phyloP scores from a whole-genome alignment of 2,797 vertebrate species.

The Euthynnus affinis region DNA sequence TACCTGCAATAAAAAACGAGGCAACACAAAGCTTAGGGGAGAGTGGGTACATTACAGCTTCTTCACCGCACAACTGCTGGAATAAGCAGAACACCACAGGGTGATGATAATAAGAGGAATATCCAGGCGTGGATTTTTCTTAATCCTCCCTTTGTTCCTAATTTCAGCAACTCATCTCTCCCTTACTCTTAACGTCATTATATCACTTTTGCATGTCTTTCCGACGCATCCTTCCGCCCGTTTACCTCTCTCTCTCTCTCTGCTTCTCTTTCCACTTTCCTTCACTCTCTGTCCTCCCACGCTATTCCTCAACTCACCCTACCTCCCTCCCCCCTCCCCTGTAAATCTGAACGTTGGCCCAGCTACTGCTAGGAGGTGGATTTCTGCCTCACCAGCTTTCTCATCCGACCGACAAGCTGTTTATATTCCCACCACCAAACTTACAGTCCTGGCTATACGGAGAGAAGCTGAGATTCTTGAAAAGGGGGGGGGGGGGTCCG shows the following conservation, averaged over 20 bases:
- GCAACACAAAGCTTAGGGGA: not conserved
- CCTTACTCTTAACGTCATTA: slow-evolving; percentile 42
- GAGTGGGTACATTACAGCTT: not conserved
- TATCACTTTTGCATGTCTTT: slow-evolving; percentile 19
- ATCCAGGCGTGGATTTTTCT: slow-evolving; percentile 23
- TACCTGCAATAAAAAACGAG: slow-evolving; percentile 1
- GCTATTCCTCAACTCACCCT: slow-evolving; percentile 1
- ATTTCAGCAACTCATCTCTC: slow-evolving; percentile 50
- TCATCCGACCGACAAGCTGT: slow-evolving; percentile 27
- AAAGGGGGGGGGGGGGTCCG: too few species aligned
- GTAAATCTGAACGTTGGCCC: slow-evolving; percentile 24
- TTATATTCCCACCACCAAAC: slow-evolving; percentile 20
- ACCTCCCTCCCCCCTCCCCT: too few species aligned
- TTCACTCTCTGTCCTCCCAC: slow-evolving; percentile 52
- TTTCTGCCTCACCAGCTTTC: slow-evolving; percentile 61
- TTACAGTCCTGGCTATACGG: slow-evolving; percentile 11
- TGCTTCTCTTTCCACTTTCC: slow-evolving; percentile 28
- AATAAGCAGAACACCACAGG: slow-evolving; percentile 41
- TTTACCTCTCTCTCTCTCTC: slow-evolving; percentile 35
- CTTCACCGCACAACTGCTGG: slow-evolving; percentile 21
- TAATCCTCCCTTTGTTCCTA: slow-evolving; percentile 63
- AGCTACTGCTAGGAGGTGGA: slow-evolving; percentile 30
- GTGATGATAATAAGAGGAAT: slow-evolving; percentile 24
- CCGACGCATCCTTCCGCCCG: not conserved
- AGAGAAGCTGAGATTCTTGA: slow-evolving; percentile 8